Conservation (phyloP, 2,888 invertebrate genomes). For the Lymantria monacha region DNA sequence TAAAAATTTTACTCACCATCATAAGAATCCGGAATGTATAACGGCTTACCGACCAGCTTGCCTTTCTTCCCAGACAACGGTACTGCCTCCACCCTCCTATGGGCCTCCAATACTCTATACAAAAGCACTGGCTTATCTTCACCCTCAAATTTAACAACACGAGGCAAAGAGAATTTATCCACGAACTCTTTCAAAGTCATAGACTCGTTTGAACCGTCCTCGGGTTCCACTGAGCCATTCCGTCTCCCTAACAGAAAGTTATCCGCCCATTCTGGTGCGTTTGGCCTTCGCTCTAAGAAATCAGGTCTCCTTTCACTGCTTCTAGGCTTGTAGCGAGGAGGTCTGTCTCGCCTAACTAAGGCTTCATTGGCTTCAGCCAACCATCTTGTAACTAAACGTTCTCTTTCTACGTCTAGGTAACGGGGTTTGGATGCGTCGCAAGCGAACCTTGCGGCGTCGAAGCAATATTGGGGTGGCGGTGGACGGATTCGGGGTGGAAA, state of each 20-base stretch:
- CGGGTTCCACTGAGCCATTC: constrained; percentile 70
- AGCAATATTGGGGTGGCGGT: constrained; percentile 78
- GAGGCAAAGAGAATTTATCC: constrained; percentile 83
- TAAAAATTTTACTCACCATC: constrained; percentile 75
- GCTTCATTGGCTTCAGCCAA: constrained; percentile 78
- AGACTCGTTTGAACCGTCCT: constrained; percentile 73
- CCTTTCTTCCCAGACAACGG: constrained; percentile 81
- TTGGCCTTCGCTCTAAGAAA: constrained; percentile 60
- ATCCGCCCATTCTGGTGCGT: constrained; percentile 70
- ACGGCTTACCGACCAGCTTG: constrained; percentile 80
- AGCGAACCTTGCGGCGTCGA: constrained; percentile 78
- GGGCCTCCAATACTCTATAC: constrained; percentile 84
- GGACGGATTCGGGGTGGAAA: constrained; percentile 72
- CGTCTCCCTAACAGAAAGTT: constrained; percentile 68
- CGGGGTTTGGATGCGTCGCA: constrained; percentile 76
- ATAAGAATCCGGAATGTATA: constrained; percentile 86
- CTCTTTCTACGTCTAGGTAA: constrained; percentile 75
- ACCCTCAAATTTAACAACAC: constrained; percentile 82
- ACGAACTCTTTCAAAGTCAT: constrained; percentile 82
- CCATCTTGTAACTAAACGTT: constrained; percentile 75
- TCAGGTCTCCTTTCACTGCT: constrained; percentile 78
- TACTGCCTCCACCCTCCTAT: constrained; percentile 84
- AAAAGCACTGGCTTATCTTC: constrained; percentile 83
- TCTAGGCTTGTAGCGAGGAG: constrained; percentile 71
- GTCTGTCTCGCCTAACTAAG: constrained; percentile 67